Base-by-base conservation (phyloP, 2,888 invertebrate genomes). In the Nomada goodeniana region DNA sequence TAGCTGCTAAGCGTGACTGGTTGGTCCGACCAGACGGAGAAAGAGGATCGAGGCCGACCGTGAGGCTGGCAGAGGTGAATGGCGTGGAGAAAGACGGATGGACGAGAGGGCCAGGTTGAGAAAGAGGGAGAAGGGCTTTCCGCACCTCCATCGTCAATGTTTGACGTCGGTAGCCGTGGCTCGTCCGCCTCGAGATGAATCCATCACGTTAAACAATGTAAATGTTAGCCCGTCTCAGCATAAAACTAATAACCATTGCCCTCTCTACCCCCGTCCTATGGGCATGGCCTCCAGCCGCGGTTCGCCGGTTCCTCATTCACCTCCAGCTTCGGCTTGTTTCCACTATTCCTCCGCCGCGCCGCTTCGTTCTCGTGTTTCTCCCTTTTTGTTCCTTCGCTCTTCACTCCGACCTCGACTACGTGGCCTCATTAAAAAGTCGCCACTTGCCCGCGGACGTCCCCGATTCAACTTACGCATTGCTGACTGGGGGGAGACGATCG, bases 161-260 rank as follows among this genome's bases (percentile, higher is more conserved):
- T 92, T 91, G 89, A 91, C 88, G 86, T 90, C 81, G 89, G 88
- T 83, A 86, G 84, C 85, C 86, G 86, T 82, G 76, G 81, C 81
- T 84, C 85, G 86, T 73, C 86, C 89, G 87, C 87, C 87, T 86
- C 88, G 90, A 90, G 91, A 92, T 92, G 92, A 93, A 93, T 92
- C 92, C 92, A 92, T 93, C 92, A 89, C 89, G 92, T 93, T 92
- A 90, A 93, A 93, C 92, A 93, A 93, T 92, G 93, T 91, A 93
- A 93, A 93, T 92, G 93, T 93, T 93, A 90, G 91, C 91, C 89
- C 90, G 89, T 91, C 89, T 91, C 92, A 87, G 91, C 91, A 91
- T 90, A 91, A 93, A 93, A 93, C 92, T 93, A 91, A 92, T 92
- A 92, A 90, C 92, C 92, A 90, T 92, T 91, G 88, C 92, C 92